Percentiles rank a stretch among this genome's conserved stretches.
phyloP scores from a whole-genome alignment of 2,113 vertebrate genomes.

The Melozone crissalis region DNA sequence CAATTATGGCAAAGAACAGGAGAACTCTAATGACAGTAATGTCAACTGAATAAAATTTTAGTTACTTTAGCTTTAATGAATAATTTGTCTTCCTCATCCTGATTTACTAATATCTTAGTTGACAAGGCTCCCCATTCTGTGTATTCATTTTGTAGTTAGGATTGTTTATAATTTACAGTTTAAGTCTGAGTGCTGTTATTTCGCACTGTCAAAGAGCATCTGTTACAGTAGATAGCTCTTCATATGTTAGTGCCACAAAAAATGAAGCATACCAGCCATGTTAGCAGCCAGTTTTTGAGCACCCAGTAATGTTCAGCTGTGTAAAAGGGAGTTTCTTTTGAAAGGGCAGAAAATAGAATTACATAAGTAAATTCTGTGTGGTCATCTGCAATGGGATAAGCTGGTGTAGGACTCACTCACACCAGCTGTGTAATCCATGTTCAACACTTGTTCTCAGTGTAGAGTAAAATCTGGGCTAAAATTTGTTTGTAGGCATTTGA shows the following conservation, averaged over 20 bases:
- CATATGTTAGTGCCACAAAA: neutral
- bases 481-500: neutral
- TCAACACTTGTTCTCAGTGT: neutral
- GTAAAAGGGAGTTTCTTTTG: conserved; percentile 1
- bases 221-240: conserved; percentile 41
- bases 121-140: conserved; percentile 64
- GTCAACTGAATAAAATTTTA: conserved; percentile 58
- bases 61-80: conserved; percentile 48
- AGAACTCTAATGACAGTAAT: conserved; percentile 5
- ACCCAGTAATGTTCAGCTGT: neutral
- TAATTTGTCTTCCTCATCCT: conserved; percentile 69
- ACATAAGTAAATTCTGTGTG: neutral
- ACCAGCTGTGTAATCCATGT: neutral
- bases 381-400: neutral
- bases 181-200: conserved; percentile 59
- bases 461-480: neutral
- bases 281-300: neutral
- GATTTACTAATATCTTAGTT: conserved; percentile 63
- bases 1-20: conserved; percentile 48
- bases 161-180: conserved; percentile 73
- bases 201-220: conserved; percentile 69
- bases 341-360: neutral
- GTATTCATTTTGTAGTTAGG: conserved; percentile 66
- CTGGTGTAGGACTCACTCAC: neutral
- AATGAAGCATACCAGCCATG: neutral